A percentile compares a stretch with the other conserved stretches of the same genome.
These are phyloP conservation scores for Phylloscopus trochiloides DNA, from an alignment of 2,113 vertebrate genomes.

Conservation along the genomic window DNA sequence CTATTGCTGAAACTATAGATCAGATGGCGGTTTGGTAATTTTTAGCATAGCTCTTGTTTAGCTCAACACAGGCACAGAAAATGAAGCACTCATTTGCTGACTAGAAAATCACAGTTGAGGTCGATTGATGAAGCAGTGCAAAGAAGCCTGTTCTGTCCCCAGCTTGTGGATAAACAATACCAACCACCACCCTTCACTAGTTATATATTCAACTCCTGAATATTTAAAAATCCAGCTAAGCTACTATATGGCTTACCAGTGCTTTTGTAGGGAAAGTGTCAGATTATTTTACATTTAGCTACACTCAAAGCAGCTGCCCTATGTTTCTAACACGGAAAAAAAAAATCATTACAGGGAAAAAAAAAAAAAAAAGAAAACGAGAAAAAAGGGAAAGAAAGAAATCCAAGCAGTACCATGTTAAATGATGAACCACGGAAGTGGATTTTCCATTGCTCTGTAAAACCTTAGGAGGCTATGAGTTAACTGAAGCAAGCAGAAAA, in stretches of 20 bases:
- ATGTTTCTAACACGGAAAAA: constrained; percentile 14
- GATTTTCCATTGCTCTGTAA: constrained; percentile 56
- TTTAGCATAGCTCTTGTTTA: constrained; percentile 61
- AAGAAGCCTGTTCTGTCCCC: constrained; percentile 78
- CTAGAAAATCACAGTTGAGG: constrained; percentile 78
- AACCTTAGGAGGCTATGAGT: constrained; percentile 70
- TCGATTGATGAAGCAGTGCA: constrained; percentile 79
- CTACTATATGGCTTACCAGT: constrained; percentile 57
- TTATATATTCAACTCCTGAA: constrained; percentile 67
- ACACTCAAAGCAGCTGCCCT: constrained; percentile 36
- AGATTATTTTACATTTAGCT: constrained; percentile 67
- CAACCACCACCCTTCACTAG: constrained; percentile 74
- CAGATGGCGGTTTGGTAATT: constrained; percentile 69
- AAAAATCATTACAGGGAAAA: constrained; percentile 18
- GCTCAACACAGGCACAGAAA: constrained; percentile 62
- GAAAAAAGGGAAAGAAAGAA: neutral
- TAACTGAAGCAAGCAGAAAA: constrained; percentile 61
- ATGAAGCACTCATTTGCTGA: constrained; percentile 78
- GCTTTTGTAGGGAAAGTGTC: constrained; percentile 32
- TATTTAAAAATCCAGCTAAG: constrained; percentile 73
- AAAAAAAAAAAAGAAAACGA: neutral
- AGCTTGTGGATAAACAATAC: constrained; percentile 67
- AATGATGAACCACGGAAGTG: constrained; percentile 35
- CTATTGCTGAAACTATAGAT: constrained; percentile 59
- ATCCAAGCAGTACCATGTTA: neutral